phyloP scores from a whole-genome alignment of 2,888 invertebrate species.

The Xestobium rufovillosum region DNA sequence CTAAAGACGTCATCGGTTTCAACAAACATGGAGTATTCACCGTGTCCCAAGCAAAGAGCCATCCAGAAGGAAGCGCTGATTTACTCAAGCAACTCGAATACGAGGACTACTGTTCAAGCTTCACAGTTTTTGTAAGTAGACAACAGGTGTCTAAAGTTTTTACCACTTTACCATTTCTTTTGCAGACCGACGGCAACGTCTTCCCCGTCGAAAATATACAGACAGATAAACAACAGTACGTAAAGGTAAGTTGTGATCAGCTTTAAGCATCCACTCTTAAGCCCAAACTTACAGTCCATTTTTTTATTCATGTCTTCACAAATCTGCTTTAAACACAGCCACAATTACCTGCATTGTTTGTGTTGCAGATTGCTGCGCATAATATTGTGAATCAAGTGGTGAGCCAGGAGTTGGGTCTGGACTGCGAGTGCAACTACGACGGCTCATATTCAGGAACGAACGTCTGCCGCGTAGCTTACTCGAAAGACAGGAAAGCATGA shows the following conservation, averaged over 20 bases:
- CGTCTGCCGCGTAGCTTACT: constrained; percentile 30
- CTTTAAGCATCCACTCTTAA: no score
- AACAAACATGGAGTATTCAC: constrained; percentile 55
- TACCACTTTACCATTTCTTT: constrained; percentile 18
- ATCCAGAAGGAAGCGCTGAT: constrained; percentile 49
- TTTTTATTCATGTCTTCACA: no score
- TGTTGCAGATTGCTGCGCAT: constrained; percentile 46
- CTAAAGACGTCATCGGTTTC: constrained; percentile 54
- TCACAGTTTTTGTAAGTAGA: constrained; percentile 53
- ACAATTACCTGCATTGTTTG: no score
- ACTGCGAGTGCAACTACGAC: constrained; percentile 42
- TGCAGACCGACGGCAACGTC: constrained; percentile 56
- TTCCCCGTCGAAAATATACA: constrained; percentile 58
- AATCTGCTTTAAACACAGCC: no score
- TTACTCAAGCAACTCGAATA: constrained; percentile 50
- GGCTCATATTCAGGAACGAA: constrained; percentile 30
- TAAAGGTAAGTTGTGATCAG: no score
- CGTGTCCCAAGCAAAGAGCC: constrained; percentile 56
- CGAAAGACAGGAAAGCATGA: constrained; percentile 29
- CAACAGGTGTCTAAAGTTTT: not conserved
- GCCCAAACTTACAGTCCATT: no score
- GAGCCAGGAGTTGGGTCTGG: constrained; percentile 39
- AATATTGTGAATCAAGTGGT: constrained; percentile 44
- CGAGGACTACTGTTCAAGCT: constrained; percentile 59
- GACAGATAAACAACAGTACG: no score